These are phyloP conservation scores for Lacerta agilis DNA, from an alignment of 2,797 vertebrate species.

Conservation along the genomic window DNA sequence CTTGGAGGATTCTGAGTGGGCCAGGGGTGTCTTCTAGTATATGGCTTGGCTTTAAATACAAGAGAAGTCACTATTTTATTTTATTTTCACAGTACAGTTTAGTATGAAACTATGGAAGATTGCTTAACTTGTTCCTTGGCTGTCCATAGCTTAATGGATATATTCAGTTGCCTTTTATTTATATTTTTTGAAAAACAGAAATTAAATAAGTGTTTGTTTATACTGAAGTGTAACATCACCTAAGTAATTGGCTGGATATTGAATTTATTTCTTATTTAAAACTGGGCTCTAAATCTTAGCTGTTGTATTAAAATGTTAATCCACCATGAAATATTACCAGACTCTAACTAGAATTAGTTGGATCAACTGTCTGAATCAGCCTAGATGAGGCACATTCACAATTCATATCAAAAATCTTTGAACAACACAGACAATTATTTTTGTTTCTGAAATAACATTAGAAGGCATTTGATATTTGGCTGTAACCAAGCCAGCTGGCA, in stretches of 20 bases:
- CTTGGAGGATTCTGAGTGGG: neutral
- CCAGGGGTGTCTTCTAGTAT: neutral
- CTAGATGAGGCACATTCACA: neutral
- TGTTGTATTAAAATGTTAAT: neutral
- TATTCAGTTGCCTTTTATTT: neutral
- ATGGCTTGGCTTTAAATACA: neutral
- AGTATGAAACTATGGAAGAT: neutral
- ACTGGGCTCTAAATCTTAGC: neutral
- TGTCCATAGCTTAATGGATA: neutral
- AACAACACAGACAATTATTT: neutral
- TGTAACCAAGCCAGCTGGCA: slow-evolving; percentile 59
- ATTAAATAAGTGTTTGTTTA: neutral
- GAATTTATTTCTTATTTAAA: neutral
- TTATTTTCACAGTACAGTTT: neutral
- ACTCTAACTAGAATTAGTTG: neutral
- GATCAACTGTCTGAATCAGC: slow-evolving; percentile 21
- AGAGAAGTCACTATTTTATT: slow-evolving; percentile 3
- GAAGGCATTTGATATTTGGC: slow-evolving; percentile 8
- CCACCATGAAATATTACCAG: neutral
- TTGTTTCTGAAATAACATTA: slow-evolving; percentile 2
- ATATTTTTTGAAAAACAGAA: neutral
- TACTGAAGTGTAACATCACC: neutral
- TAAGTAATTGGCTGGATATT: neutral
- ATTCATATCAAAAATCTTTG: neutral
- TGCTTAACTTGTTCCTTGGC: neutral